Conservation (phyloP, 2,888 invertebrate species). For the Sarcophaga carnaria region DNA sequence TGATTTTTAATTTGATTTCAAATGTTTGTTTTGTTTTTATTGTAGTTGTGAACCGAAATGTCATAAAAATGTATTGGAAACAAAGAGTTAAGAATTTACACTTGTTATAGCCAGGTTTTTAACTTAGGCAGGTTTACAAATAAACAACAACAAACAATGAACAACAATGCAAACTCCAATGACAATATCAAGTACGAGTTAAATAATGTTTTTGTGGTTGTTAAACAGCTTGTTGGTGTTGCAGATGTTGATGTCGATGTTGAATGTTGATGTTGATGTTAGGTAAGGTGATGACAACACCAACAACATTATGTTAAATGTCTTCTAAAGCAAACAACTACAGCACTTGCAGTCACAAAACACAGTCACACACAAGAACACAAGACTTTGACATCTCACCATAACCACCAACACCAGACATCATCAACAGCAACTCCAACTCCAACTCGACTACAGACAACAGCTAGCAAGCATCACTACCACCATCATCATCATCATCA, state of each 20-base stretch:
- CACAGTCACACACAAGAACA: background rate
- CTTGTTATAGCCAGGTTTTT: constrained; percentile 55
- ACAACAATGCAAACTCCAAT: constrained; percentile 17
- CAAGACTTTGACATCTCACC: constrained; percentile 64
- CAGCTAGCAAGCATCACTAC: constrained; percentile 29
- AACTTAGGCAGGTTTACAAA: constrained; percentile 2
- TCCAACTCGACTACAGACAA: background rate
- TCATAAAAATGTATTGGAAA: constrained; percentile 26
- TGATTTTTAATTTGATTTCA: background rate
- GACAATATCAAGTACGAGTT: constrained; percentile 29
- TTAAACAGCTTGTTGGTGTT: constrained; percentile 1
- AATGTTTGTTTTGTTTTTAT: constrained; percentile 1
- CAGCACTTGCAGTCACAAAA: constrained; percentile 28
- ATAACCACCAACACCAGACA: constrained; percentile 52
- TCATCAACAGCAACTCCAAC: background rate
- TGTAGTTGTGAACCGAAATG: constrained; percentile 10
- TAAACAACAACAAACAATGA: no score
- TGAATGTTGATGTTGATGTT: constrained; percentile 22
- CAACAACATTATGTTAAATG: constrained; percentile 65
- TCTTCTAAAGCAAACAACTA: constrained; percentile 58
- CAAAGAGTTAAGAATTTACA: constrained; percentile 56
- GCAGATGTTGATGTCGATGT: constrained; percentile 11
- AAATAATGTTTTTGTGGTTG: constrained; percentile 35
- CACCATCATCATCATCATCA: constrained; percentile 18
- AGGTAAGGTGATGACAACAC: constrained; percentile 45